Base-by-base conservation (phyloP, 2,113 vertebrate species). In the Xiphophorus couchianus region DNA sequence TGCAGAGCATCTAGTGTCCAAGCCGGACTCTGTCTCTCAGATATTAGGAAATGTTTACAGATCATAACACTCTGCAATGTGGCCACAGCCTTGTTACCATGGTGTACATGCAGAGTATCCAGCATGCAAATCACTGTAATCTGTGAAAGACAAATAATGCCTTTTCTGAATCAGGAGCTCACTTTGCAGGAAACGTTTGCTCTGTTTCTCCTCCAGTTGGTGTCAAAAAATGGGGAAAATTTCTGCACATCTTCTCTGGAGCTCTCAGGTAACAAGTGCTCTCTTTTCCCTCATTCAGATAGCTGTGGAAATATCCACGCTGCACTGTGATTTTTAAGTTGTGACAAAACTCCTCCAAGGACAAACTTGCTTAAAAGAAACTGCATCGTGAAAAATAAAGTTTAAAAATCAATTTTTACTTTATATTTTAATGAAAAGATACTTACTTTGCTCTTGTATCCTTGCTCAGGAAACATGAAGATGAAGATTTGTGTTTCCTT, bases 401-500 rank as follows among this genome's bases (percentile, higher is more conserved):
- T 75, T 60, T 60, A 19, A 54, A 65, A 65, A 66, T 28, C 17
- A 61, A 2, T 9, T 1, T 9, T 1, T 5, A 3, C 39, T 10
- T 62, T 30, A 13, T 17, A 11, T 27, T 5, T 25, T 1, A 51
- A 25, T 37, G 3, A 30, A 1, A 67, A 33, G 48, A 30, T 90
- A 93, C 93, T 93, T 88, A 93, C 93, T 58, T 79, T 2, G 62
- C 73, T 81, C 0, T 61, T 14, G 74, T 74, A 31, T 67, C 68
- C 73, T 48, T 66, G 60, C 69, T 61, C 42, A 70, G 44, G 48
- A 60, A 65, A 19, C 44, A 74, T 8, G 60, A 44, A 76, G 74
- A 39, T 31, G 60, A 54, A 58, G 65, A 66, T 73, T 4, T 73
- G 51, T 76, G 58, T 70, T 69, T 73, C 37, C 71, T 35, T 73